These are phyloP conservation scores for Coluber constrictor DNA, from an alignment of 2,797 vertebrate genomes.

Conservation along the genomic window DNA sequence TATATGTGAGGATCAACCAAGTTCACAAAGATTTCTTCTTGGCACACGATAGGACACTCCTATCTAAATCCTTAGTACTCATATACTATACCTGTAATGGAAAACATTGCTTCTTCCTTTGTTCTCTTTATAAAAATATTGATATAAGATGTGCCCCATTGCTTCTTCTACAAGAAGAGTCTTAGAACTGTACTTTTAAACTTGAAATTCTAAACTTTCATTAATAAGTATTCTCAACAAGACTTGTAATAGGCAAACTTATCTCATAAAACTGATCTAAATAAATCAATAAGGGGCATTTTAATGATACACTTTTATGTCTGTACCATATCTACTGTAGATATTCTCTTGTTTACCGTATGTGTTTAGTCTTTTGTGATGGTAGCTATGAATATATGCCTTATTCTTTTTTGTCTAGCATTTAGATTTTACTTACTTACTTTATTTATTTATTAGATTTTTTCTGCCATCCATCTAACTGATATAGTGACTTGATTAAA, in stretches of 20 bases:
- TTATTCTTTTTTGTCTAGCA: not conserved
- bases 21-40: not conserved
- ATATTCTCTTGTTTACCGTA: not conserved
- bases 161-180: not conserved
- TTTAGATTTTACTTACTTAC: not conserved
- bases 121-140: not conserved
- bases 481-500: not conserved
- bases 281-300: not conserved
- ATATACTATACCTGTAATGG: not conserved
- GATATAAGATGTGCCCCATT: not conserved
- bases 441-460: not conserved
- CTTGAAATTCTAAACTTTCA: not conserved
- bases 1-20: not conserved
- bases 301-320: not conserved
- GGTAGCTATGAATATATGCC: not conserved
- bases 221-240: not conserved
- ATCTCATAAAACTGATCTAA: not conserved
- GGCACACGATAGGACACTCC: not conserved
- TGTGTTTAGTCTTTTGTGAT: not conserved
- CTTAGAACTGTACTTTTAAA: not conserved
- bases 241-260: not conserved
- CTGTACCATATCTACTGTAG: not conserved
- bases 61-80: not conserved
- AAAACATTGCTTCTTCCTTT: not conserved
- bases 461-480: not conserved